These are phyloP conservation scores for Melitaea cinxia DNA, from an alignment of 1,140 invertebrate genomes.

Conservation along the genomic window DNA sequence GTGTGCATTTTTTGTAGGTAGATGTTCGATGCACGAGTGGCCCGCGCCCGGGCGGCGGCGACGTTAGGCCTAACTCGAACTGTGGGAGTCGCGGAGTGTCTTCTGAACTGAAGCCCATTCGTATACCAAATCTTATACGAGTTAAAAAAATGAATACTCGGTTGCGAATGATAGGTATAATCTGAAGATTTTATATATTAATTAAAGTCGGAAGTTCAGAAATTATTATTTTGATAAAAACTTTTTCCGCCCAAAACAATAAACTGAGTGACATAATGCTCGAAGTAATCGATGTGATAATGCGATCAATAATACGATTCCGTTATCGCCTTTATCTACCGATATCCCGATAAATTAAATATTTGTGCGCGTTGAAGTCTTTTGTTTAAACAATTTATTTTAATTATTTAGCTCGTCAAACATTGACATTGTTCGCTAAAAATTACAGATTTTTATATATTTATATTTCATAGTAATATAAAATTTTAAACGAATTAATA, in stretches of 20 bases:
- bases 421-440: background rate
- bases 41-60: slow-evolving; percentile 54
- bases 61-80: slow-evolving; percentile 65
- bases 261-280: slow-evolving; percentile 45
- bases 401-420: background rate
- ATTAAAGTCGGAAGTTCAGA: slow-evolving; percentile 5
- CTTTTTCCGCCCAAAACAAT: slow-evolving; percentile 53
- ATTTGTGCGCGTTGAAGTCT: slow-evolving; percentile 73
- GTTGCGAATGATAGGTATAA: slow-evolving; percentile 12
- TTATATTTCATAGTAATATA: slow-evolving; percentile 10
- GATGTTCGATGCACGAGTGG: slow-evolving; percentile 52
- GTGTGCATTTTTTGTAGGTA: slow-evolving; percentile 65
- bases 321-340: slow-evolving; percentile 58
- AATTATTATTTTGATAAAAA: slow-evolving; percentile 26
- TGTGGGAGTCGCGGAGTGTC: slow-evolving; percentile 66
- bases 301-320: slow-evolving; percentile 67
- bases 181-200: background rate
- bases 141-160: slow-evolving; percentile 35
- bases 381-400: slow-evolving; percentile 49
- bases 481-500: slow-evolving; percentile 10
- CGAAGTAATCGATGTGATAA: slow-evolving; percentile 49
- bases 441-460: background rate
- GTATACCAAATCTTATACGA: slow-evolving; percentile 59
- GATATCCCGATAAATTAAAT: slow-evolving; percentile 60
- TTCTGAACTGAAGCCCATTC: slow-evolving; percentile 48